A percentile compares a stretch with the other conserved stretches of the same genome.
Conservation (phyloP, 2,888 invertebrate species). For the Rotaria magnacalcarata region DNA sequence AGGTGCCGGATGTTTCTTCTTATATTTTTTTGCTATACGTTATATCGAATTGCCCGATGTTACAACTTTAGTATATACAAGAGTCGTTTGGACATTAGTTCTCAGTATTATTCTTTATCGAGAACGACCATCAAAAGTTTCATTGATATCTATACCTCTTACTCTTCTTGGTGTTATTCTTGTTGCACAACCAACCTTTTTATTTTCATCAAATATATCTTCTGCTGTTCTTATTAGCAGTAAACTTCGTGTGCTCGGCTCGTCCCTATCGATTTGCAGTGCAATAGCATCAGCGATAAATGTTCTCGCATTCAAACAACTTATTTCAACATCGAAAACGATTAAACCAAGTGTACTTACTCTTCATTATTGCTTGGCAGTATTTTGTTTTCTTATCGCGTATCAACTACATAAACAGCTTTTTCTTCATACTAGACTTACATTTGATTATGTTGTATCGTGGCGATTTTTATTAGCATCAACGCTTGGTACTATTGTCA, state of each 20-base stretch:
- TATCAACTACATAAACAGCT: neutral
- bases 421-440: neutral
- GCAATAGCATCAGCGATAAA: neutral
- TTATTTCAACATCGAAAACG: neutral
- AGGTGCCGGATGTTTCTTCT: neutral
- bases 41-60: neutral
- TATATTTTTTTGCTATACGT: neutral
- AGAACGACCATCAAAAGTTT: neutral
- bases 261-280: neutral
- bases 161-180: neutral
- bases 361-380: neutral
- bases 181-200: neutral
- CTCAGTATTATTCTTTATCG: neutral
- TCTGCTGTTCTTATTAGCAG: neutral
- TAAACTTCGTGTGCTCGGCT: neutral
- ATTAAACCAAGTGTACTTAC: neutral
- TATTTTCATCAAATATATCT: neutral
- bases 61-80: neutral
- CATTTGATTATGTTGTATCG: neutral
- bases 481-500: neutral
- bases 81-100: neutral
- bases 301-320: neutral
- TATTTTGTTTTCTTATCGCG: neutral
- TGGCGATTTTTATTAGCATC: slow-evolving; percentile 16
- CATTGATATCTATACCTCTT: neutral